A percentile compares a stretch with the other conserved stretches of the same genome.
Evolutionary conservation across 2,888 invertebrate species (phyloP).

Genomic region (Lasiommata megera): DNA sequence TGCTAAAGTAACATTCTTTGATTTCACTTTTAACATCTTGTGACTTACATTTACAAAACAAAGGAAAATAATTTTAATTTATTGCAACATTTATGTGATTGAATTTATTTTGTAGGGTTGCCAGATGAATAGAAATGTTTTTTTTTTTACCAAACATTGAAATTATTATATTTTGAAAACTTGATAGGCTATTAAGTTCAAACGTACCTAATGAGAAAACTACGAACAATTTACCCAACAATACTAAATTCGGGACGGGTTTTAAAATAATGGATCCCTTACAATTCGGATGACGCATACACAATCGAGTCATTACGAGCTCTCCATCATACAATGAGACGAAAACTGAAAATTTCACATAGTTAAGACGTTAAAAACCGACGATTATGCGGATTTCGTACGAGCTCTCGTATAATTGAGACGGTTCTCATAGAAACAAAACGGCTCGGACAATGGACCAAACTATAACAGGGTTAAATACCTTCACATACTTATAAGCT

Average conservation of each 20-base stretch:
- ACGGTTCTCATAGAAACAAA: conserved; percentile 78
- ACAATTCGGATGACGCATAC: conserved; percentile 38
- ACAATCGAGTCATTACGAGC: conserved; percentile 52
- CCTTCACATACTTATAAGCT: conserved; percentile 77
- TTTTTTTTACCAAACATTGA: too few relatives aligned
- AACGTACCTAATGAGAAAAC: conserved; percentile 9
- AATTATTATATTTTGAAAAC: neutral
- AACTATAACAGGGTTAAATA: conserved; percentile 75
- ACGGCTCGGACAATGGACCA: conserved; percentile 74
- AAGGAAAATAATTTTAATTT: neutral
- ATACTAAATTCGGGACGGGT: conserved; percentile 7
- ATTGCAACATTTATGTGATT: neutral
- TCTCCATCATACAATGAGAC: conserved; percentile 64
- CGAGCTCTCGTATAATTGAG: conserved; percentile 68
- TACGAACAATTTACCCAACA: conserved; percentile 11
- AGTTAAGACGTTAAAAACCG: conserved; percentile 76
- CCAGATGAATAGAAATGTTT: neutral
- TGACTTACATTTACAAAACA: neutral
- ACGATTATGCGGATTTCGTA: conserved; percentile 78
- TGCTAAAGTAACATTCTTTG: neutral
- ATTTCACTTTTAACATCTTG: neutral
- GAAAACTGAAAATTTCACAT: conserved; percentile 72
- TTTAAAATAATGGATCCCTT: conserved; percentile 20
- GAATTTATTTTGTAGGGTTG: neutral
- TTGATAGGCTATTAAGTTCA: neutral